A percentile compares a stretch with the other conserved stretches of the same genome.
Evolutionary conservation across 2,113 vertebrate species (phyloP).

Genomic region (Catagonus wagneri): DNA sequence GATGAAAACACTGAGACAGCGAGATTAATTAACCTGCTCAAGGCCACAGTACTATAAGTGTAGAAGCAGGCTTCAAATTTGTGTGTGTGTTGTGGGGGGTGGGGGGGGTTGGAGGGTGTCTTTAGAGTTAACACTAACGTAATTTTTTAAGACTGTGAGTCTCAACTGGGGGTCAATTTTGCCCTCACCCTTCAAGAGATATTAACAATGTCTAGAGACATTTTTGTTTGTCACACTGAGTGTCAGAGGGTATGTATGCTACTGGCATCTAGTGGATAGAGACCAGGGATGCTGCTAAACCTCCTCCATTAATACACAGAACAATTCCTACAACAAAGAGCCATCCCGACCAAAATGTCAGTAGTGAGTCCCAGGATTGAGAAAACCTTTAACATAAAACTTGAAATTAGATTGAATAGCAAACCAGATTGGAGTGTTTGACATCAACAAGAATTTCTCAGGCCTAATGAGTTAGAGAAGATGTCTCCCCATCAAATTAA

Average conservation of each 20-base stretch:
- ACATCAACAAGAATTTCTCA: neutral
- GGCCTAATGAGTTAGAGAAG: neutral
- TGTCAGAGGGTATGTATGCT: neutral
- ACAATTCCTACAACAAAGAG: neutral
- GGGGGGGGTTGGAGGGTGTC: fast-evolving
- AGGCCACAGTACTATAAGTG: neutral
- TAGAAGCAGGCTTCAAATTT: neutral
- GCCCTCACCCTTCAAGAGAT: neutral
- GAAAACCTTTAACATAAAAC: neutral
- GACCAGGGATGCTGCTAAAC: neutral
- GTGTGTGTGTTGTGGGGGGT: neutral
- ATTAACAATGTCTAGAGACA: neutral
- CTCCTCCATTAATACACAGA: neutral
- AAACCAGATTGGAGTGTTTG: neutral
- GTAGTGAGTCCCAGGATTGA: fast-evolving
- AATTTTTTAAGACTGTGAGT: neutral
- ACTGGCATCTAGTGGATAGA: neutral
- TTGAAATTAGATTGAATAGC: neutral
- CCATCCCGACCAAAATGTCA: neutral
- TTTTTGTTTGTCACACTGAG: neutral
- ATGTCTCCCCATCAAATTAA: neutral
- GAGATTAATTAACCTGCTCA: neutral
- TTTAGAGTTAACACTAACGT: neutral
- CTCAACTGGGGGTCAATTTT: neutral
- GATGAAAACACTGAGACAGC: neutral